These are phyloP conservation scores for Seison nebaliae DNA, from an alignment of 1,140 invertebrate species.

Conservation along the genomic window DNA sequence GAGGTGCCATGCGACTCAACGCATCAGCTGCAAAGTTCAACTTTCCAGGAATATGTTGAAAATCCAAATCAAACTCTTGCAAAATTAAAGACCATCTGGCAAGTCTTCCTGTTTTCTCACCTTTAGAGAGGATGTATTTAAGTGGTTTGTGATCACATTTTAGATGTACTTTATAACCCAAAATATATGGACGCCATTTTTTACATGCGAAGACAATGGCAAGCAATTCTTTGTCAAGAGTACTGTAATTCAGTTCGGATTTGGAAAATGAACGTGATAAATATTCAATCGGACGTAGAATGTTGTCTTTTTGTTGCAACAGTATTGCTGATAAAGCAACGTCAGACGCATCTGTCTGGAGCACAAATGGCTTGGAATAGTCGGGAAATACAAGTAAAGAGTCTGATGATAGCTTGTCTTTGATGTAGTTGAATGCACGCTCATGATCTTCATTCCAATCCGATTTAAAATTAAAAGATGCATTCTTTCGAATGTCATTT, in stretches of 20 bases:
- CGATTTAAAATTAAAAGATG: too few relatives aligned
- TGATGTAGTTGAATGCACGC: too few relatives aligned
- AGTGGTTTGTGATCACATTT: conserved; percentile 31
- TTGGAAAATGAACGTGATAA: conserved; percentile 15
- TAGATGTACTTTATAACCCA: conserved; percentile 28
- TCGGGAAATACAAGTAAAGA: too few relatives aligned
- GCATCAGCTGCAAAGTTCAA: too few relatives aligned
- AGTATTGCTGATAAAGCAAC: neutral
- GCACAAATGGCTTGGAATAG: neutral
- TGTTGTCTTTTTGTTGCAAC: neutral
- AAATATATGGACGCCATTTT: conserved; percentile 30
- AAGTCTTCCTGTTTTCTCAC: conserved; percentile 16
- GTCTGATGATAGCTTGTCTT: too few relatives aligned
- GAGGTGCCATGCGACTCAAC: too few relatives aligned
- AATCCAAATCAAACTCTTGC: too few relatives aligned
- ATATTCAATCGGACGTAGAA: too few relatives aligned
- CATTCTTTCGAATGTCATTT: neutral
- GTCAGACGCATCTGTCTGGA: neutral
- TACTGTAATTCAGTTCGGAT: conserved; percentile 3
- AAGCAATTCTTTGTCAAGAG: neutral
- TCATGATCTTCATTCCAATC: too few relatives aligned
- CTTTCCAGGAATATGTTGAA: too few relatives aligned
- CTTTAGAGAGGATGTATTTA: conserved; percentile 24
- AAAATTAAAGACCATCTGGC: conserved; percentile 18
- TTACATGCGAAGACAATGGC: conserved; percentile 16